These are phyloP conservation scores for Leistus spinibarbis DNA, from an alignment of 2,888 invertebrate species.

Conservation along the genomic window DNA sequence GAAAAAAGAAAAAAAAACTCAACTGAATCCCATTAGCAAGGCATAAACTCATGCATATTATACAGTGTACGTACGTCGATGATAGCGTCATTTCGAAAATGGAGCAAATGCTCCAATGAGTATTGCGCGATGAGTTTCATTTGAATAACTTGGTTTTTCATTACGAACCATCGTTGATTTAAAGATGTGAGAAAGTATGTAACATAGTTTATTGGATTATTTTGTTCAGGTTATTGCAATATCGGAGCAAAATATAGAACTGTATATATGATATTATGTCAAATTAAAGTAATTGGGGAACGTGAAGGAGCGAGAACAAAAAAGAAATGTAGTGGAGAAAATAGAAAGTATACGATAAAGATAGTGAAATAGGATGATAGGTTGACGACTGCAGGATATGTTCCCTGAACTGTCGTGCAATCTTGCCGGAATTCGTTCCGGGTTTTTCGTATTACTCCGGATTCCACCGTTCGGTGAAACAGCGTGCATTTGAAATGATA, in stretches of 20 bases:
- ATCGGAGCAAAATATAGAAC: no score
- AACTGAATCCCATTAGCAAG: neutral
- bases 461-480: conserved; percentile 16
- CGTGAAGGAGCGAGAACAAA: neutral
- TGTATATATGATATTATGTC: no score
- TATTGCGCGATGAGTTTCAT: neutral
- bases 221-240: no score
- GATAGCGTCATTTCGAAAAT: neutral
- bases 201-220: no score
- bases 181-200: no score
- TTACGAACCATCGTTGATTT: no score
- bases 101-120: neutral
- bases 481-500: conserved; percentile 15
- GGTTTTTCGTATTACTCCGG: conserved; percentile 26
- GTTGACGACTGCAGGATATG: conserved; percentile 20
- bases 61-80: neutral
- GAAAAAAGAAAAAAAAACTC: neutral
- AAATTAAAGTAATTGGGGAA: neutral
- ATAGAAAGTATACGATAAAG: neutral
- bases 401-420: conserved; percentile 22
- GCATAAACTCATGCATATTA: neutral
- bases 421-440: conserved; percentile 34
- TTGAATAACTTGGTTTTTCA: neutral
- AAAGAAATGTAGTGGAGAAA: neutral
- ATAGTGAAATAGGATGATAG: conserved; percentile 1